Base-by-base conservation (phyloP, 2,888 invertebrate genomes). In the Drosophila sordidapex region DNA sequence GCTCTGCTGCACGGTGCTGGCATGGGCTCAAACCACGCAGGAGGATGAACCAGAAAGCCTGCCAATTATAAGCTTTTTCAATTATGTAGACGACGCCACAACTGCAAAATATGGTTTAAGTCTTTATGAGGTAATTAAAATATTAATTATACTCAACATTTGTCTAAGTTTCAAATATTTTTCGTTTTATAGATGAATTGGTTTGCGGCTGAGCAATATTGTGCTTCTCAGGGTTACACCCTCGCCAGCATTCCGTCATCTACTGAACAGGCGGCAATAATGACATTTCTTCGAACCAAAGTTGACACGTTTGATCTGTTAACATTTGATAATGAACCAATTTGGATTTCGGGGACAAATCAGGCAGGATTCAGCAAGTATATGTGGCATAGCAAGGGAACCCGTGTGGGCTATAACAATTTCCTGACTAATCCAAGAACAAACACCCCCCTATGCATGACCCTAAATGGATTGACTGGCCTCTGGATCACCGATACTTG, bases 271-370 rank as follows among this genome's bases (percentile, higher is more conserved):
- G 0, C 0, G 1, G 0, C 0, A 2, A 2, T 68, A 15, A 0
- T n/a, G 3, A 0, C 0, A 2, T 68, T 68, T 21, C 33, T 68
- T n/a, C 7, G 11, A n/a, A 2, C 2, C 11, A 25, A 0, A 13
- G 4, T 43, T 0, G 43, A 10, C 5, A 1, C 4, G 7, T 2
- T 3, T 18, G 53, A 35, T 1, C 2, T 18, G 35, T 0, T 4
- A 10, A 2, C 53, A 11, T 18, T 67, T 6, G 7, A 0, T 13
- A 38, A 29, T 10, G 67, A 68, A 1, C 33, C 13, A 11, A 53
- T 67, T 0, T 67, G 67, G 67, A 53, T 18, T 1, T 67, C 67
- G 36, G 67, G 67, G 2, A 67, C 67, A 33, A 67, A 67, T 31
- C 67, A 48, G 21, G 67, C 18, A 11, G 3, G 15, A 27, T 6